A percentile compares a stretch with the other conserved stretches of the same genome.
These are phyloP conservation scores for Drosophila obscura DNA, from an alignment of 1,140 invertebrate species.

Conservation along the genomic window DNA sequence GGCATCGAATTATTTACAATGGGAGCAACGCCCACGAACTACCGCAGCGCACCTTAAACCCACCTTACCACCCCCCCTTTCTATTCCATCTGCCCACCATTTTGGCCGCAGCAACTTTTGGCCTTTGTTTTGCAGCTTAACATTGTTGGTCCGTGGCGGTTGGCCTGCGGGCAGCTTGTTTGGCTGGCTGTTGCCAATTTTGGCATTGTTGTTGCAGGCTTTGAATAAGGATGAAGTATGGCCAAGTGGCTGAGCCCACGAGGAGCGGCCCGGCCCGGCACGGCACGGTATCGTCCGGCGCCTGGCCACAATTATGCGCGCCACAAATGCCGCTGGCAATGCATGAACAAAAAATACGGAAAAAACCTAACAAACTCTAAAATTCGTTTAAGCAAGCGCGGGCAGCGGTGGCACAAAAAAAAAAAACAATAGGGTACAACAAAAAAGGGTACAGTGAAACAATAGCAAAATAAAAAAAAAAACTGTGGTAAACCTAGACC, in stretches of 20 bases:
- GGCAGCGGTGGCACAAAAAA: constrained; percentile 8
- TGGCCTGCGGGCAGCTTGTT: constrained; percentile 62
- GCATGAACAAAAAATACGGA: constrained; percentile 40
- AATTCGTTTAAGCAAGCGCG: constrained; percentile 60
- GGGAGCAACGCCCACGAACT: constrained; percentile 14
- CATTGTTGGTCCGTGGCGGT: constrained; percentile 59
- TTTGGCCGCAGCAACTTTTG: constrained; percentile 55
- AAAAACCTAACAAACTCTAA: constrained; percentile 53
- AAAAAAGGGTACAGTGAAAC: not conserved
- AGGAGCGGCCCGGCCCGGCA: not conserved
- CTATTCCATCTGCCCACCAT: constrained; percentile 1
- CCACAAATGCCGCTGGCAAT: constrained; percentile 65
- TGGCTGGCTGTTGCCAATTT: constrained; percentile 60
- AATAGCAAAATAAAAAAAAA: not conserved
- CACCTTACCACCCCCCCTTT: not conserved
- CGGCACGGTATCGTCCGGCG: constrained; percentile 28
- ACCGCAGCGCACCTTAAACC: constrained; percentile 6
- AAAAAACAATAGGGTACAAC: constrained; percentile 6
- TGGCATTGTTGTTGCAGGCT: constrained; percentile 49
- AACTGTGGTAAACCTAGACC: constrained; percentile 4
- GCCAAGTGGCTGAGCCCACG: constrained; percentile 22
- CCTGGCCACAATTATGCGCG: constrained; percentile 70
- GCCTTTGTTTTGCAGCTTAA: constrained; percentile 72
- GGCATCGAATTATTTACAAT: constrained; percentile 74
- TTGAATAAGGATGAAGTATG: constrained; percentile 38